phyloP scores from a whole-genome alignment of 1,140 invertebrate genomes.

The Dreissena rostriformis region DNA sequence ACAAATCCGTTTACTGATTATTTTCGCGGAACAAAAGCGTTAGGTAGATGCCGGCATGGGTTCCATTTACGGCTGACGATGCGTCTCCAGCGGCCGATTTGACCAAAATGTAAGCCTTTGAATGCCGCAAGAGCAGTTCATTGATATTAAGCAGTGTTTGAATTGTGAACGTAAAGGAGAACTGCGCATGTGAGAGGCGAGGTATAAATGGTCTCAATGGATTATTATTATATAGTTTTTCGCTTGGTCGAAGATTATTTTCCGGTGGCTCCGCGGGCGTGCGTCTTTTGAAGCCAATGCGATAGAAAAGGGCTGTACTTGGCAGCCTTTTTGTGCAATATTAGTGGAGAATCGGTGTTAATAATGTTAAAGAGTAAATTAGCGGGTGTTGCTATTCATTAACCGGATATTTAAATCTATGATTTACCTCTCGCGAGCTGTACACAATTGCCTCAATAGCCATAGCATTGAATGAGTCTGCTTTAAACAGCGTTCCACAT shows the following conservation, averaged over 20 bases:
- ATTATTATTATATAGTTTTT: slow-evolving; percentile 54
- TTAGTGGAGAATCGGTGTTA: slow-evolving; percentile 35
- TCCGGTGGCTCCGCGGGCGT: slow-evolving; percentile 46
- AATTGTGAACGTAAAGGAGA: slow-evolving; percentile 14
- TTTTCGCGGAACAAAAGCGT: slow-evolving; percentile 41
- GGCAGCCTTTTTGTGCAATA: slow-evolving; percentile 15
- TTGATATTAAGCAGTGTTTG: slow-evolving; percentile 20
- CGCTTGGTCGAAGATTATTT: slow-evolving; percentile 53
- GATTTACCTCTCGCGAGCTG: slow-evolving; percentile 31
- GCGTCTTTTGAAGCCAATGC: slow-evolving; percentile 40
- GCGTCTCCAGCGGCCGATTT: slow-evolving; percentile 3
- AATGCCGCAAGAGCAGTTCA: slow-evolving; percentile 6
- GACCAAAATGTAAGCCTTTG: slow-evolving; percentile 15
- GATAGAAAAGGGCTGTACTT: slow-evolving; percentile 21
- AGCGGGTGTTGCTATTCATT: slow-evolving; percentile 48
- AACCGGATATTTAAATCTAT: slow-evolving; percentile 50
- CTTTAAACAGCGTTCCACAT: background rate
- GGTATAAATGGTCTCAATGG: slow-evolving; percentile 25
- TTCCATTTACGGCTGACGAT: background rate
- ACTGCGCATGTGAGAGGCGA: slow-evolving; percentile 8
- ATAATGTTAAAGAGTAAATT: slow-evolving; percentile 29
- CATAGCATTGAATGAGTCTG: slow-evolving; percentile 38
- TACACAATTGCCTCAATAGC: slow-evolving; percentile 30
- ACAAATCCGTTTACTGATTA: slow-evolving; percentile 37
- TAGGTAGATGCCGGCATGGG: slow-evolving; percentile 27